Evolutionary conservation across 2,113 vertebrate genomes (phyloP).

Genomic region (Microcebus lehilahytsara): DNA sequence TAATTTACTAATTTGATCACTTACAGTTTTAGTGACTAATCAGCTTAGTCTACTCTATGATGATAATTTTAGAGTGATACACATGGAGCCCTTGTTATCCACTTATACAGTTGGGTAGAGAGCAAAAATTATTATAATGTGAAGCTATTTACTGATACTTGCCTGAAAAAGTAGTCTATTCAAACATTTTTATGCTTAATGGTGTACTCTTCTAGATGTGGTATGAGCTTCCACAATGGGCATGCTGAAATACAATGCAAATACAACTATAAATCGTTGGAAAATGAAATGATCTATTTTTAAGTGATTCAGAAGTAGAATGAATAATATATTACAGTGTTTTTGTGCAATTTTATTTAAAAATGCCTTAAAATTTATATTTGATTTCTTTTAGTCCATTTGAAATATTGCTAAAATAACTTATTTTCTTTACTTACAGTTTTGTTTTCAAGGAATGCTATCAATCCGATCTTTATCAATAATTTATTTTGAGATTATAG

Average conservation of each 20-base stretch:
- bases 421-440: background rate
- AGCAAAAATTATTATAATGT: background rate
- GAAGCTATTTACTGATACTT: background rate
- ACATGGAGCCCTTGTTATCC: background rate
- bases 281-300: background rate
- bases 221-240: background rate
- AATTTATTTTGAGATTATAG: background rate
- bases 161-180: background rate
- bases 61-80: background rate
- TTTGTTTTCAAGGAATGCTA: background rate
- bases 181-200: background rate
- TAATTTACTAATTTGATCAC: background rate
- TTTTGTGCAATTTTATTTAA: constrained; percentile 19
- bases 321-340: background rate
- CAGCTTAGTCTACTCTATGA: background rate
- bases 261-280: background rate
- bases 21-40: background rate
- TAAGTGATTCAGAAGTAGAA: background rate
- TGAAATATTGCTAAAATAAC: background rate
- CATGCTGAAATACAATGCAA: background rate
- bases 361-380: background rate
- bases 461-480: background rate
- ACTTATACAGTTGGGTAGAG: background rate
- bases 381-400: background rate
- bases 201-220: background rate